Base-by-base conservation (phyloP, 2,797 vertebrate genomes). In the Arvicola amphibius region DNA sequence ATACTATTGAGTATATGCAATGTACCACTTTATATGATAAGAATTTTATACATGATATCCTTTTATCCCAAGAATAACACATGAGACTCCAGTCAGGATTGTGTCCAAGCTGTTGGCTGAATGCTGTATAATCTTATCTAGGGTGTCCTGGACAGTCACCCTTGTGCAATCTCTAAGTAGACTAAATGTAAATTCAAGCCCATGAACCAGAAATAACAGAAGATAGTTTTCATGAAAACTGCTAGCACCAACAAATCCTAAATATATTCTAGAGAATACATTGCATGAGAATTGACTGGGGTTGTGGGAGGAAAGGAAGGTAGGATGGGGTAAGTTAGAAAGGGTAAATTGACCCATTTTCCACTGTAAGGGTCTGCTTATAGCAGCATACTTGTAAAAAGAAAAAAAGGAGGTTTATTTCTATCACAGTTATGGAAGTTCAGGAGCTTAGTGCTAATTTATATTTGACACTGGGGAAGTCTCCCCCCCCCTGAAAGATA, bases 1-100 rank as follows among this genome's bases (percentile, higher is more conserved):
- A 46, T 53, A 37, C 25, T 61, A 19, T 13, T 71, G 43, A 93
- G 46, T n/a, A 37, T 56, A 71, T 43, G 37, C 59, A 81, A 71
- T 21, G 16, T 59, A 37, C 21, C 43, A 53, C 29, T 67, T 74
- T 69, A 17, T 81, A 16, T 32, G 23, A 40, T 88, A 80, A 91
- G 51, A 1, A 69, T 63, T 84, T 79, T 32, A 74, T 53, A 48
- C 0, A 76, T 77, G 88, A 69, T 40, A 16, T 69, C n/a, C 27
- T 74, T 93, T 76, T 90, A 71, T n/a, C n/a, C 29, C 51, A 32
- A 88, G 40, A 93, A 59, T 77, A 93, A 56, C 56, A 29, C 14
- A 61, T 0, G 1, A 56, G 12, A 5, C 46, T 63, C 85, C 2
- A 32, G 69, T 29, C 86, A 40, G 8, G 46, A 9, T 63, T 80